These are phyloP conservation scores for Heterodera schachtii DNA, from an alignment of 1,140 invertebrate species.

Conservation along the genomic window DNA sequence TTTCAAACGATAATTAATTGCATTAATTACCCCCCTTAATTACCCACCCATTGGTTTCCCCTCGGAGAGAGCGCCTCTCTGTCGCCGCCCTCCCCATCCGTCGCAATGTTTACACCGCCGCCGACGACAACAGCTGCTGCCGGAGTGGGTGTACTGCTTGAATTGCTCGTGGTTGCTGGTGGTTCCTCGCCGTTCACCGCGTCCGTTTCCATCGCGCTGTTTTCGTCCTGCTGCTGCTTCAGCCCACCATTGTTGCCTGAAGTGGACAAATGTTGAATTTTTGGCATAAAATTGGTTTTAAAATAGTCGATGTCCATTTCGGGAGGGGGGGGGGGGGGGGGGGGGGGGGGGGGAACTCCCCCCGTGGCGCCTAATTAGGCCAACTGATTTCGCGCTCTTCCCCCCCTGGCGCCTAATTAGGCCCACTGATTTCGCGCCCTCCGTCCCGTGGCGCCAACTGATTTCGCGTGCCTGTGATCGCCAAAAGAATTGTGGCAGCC, in stretches of 20 bases:
- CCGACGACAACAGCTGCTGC: background rate
- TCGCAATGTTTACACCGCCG: background rate
- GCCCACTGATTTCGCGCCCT: no score
- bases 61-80: slow-evolving; percentile 11
- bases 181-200: background rate
- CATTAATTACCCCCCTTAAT: no score
- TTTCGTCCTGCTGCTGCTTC: background rate
- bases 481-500: slow-evolving; percentile 25
- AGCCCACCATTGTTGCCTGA: background rate
- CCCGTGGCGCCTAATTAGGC: no score
- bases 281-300: no score
- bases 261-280: no score
- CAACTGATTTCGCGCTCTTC: no score
- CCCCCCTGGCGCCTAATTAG: no score
- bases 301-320: no score
- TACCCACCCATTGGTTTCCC: slow-evolving; percentile 16
- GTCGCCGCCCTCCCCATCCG: background rate
- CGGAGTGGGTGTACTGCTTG: background rate
- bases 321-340: slow-evolving; percentile 5
- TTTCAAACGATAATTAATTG: no score
- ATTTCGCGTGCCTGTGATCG: background rate
- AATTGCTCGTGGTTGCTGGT: background rate
- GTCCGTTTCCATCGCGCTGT: background rate
- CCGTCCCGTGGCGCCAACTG: background rate
- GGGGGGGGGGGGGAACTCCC: no score